These are phyloP conservation scores for Orthonychiurus folsomi DNA, from an alignment of 2,888 invertebrate genomes.

Conservation along the genomic window DNA sequence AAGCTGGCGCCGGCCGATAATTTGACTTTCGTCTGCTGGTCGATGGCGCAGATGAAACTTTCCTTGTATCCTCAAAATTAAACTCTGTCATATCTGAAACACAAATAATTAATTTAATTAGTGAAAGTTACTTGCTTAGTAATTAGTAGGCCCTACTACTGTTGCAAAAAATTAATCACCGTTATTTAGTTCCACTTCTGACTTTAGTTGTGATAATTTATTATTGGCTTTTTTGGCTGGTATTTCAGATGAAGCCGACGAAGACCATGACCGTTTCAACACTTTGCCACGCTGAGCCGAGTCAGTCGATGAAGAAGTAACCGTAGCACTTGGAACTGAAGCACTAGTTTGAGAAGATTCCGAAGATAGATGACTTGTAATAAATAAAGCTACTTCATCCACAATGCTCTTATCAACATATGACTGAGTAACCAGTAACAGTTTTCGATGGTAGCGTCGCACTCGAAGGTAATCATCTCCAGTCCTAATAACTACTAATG, in stretches of 20 bases:
- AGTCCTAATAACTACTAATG: slow-evolving; percentile 64
- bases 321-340: not conserved
- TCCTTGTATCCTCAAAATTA: not conserved
- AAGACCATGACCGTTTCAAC: not conserved
- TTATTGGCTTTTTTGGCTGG: not conserved
- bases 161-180: not conserved
- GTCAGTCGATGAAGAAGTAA: not conserved
- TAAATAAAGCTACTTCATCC: slow-evolving; percentile 43
- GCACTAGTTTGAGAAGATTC: not conserved
- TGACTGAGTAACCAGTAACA: slow-evolving; percentile 67
- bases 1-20: not conserved
- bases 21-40: not conserved
- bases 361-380: slow-evolving; percentile 6
- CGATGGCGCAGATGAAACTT: not conserved
- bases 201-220: no score
- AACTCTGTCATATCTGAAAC: not conserved
- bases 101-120: not conserved
- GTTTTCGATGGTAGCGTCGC: slow-evolving; percentile 58
- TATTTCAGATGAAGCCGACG: not conserved
- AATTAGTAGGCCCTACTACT: no score
- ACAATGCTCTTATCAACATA: slow-evolving; percentile 69
- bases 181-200: no score
- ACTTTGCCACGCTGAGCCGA: not conserved
- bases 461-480: slow-evolving; percentile 67
- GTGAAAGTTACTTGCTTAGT: no score